phyloP scores from a whole-genome alignment of 2,113 vertebrate genomes.

The Mormyrus lacerda region DNA sequence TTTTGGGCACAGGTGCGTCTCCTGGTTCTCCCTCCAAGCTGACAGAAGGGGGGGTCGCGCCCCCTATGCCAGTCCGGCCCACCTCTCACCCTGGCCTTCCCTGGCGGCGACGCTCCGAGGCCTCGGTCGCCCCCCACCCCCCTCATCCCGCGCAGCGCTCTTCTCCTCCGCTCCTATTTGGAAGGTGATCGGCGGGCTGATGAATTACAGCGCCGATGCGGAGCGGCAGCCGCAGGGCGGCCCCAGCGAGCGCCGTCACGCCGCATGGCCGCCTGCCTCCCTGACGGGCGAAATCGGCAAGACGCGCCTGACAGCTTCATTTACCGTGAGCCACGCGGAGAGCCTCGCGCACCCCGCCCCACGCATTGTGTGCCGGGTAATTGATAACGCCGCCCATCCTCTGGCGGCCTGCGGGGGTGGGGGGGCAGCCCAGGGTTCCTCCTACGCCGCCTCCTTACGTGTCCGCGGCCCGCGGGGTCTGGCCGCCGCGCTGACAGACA shows the following conservation, averaged over 20 bases:
- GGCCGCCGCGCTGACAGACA: not conserved
- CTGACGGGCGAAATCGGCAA: constrained; percentile 37
- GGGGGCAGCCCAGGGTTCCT: not conserved
- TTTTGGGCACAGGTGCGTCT: not conserved
- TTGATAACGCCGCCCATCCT: constrained; percentile 19
- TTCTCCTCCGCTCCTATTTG: constrained; percentile 9
- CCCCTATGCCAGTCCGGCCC: not conserved
- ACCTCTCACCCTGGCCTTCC: not conserved
- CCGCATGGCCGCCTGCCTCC: constrained; percentile 46
- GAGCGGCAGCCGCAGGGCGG: constrained; percentile 52
- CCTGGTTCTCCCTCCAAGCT: not conserved
- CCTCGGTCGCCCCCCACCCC: not conserved
- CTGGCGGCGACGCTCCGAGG: not conserved
- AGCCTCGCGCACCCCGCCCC: not conserved
- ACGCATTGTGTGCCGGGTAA: constrained; percentile 7
- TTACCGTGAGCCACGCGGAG: constrained; percentile 25
- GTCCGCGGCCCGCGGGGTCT: not conserved
- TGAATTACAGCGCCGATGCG: constrained; percentile 50
- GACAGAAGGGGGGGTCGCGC: not conserved
- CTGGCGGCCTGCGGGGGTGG: not conserved
- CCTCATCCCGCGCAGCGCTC: not conserved
- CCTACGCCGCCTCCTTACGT: not conserved
- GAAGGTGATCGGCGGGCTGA: constrained; percentile 41
- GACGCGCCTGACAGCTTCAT: constrained; percentile 52
- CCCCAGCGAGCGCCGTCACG: constrained; percentile 52